A percentile compares a stretch with the other conserved stretches of the same genome.
Conservation (phyloP, 2,888 invertebrate genomes). For the Hirtodrosophila trivittata region DNA sequence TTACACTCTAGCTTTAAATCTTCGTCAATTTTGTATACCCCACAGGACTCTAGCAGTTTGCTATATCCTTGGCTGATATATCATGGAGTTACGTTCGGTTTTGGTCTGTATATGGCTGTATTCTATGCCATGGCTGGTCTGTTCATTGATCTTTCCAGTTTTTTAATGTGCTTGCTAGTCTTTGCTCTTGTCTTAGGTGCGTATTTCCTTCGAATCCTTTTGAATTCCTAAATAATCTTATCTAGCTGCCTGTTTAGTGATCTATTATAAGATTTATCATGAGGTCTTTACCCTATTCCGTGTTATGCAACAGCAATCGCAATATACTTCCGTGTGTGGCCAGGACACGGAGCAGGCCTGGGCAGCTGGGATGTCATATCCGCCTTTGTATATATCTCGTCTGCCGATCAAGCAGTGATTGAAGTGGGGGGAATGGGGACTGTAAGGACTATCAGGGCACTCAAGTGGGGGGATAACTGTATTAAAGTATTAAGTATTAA, state of each 20-base stretch:
- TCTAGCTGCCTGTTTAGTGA: conserved; percentile 39
- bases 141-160: conserved; percentile 65
- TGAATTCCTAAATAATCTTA: not conserved
- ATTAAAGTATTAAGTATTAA: too few species aligned
- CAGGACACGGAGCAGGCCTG: conserved; percentile 53
- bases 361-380: conserved; percentile 42
- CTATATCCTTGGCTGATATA: conserved; percentile 74
- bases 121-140: conserved; percentile 66
- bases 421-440: too few species aligned
- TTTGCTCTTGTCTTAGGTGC: conserved; percentile 59
- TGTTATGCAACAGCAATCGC: conserved; percentile 54
- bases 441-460: conserved; percentile 5
- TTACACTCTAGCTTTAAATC: not conserved
- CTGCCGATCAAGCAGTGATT: conserved; percentile 41
- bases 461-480: too few species aligned
- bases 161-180: conserved; percentile 62
- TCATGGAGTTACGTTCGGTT: conserved; percentile 69
- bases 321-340: conserved; percentile 15
- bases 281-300: conserved; percentile 73
- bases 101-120: conserved; percentile 61
- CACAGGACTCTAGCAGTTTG: conserved; percentile 55
- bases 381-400: conserved; percentile 53
- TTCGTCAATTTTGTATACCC: not conserved
- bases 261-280: conserved; percentile 70
- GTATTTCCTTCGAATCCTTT: rapidly evolving